Conservation (phyloP, 2,888 invertebrate genomes). For the Muschampia plurimacula region DNA sequence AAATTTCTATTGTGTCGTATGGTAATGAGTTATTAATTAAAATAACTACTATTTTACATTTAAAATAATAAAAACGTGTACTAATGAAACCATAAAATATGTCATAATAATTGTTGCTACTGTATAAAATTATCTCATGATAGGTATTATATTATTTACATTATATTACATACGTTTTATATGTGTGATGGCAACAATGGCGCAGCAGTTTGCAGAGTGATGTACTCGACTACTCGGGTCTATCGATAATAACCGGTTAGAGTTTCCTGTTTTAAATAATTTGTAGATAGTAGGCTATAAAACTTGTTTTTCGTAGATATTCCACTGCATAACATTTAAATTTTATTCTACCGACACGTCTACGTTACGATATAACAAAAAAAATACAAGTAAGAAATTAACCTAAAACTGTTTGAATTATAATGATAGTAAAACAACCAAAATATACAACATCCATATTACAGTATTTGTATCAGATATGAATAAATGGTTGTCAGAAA, state of each 20-base stretch:
- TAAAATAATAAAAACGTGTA: too few species aligned
- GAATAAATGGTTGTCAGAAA: constrained; percentile 25
- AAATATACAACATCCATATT: background rate
- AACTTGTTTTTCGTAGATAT: constrained; percentile 26
- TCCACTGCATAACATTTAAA: background rate
- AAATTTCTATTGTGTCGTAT: too few species aligned
- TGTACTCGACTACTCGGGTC: constrained; percentile 8
- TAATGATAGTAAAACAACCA: constrained; percentile 1
- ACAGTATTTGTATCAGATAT: background rate
- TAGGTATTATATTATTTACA: background rate
- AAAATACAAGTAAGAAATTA: constrained; percentile 15
- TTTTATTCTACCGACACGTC: background rate
- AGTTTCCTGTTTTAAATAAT: constrained; percentile 28
- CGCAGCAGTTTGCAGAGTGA: constrained; percentile 11
- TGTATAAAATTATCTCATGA: background rate
- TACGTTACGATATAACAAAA: background rate
- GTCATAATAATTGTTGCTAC: too few species aligned
- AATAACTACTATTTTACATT: too few species aligned
- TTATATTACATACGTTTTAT: background rate
- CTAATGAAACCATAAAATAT: too few species aligned
- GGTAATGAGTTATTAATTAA: too few species aligned
- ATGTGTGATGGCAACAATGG: constrained; percentile 5
- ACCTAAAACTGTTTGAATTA: constrained; percentile 1
- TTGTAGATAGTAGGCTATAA: constrained; percentile 28
- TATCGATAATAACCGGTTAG: constrained; percentile 35